Conservation (phyloP, 2,888 invertebrate species). For the Cantharis rustica region DNA sequence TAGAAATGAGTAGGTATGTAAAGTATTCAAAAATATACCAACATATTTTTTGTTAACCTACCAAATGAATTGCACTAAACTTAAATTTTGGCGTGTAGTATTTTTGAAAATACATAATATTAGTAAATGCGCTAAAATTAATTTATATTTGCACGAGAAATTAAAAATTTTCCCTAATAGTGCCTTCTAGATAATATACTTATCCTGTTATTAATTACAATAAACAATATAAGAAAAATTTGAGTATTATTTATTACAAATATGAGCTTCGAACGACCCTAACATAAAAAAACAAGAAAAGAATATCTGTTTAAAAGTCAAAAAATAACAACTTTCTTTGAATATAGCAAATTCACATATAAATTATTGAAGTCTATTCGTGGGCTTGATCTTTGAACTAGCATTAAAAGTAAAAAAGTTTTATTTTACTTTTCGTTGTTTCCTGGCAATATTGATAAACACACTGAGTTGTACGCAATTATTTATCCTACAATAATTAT, state of each 20-base stretch:
- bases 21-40: not conserved
- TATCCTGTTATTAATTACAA: slow-evolving; percentile 20
- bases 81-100: slow-evolving; percentile 10
- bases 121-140: slow-evolving; percentile 7
- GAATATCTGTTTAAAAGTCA: too few species aligned
- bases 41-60: slow-evolving; percentile 3
- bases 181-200: slow-evolving; percentile 34
- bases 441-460: too few species aligned
- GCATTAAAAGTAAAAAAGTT: too few species aligned
- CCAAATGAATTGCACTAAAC: slow-evolving; percentile 16
- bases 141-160: slow-evolving; percentile 25
- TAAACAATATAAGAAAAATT: not conserved
- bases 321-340: too few species aligned
- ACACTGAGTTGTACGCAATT: too few species aligned
- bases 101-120: slow-evolving; percentile 5
- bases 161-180: slow-evolving; percentile 33
- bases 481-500: too few species aligned
- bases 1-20: not conserved
- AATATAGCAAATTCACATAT: too few species aligned
- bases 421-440: too few species aligned
- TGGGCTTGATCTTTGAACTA: too few species aligned
- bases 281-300: too few species aligned
- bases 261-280: too few species aligned
- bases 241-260: not conserved
- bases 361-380: too few species aligned